Percentiles rank a stretch among this genome's conserved stretches.
phyloP scores from a whole-genome alignment of 2,888 invertebrate genomes.

The Globia sparganii region DNA sequence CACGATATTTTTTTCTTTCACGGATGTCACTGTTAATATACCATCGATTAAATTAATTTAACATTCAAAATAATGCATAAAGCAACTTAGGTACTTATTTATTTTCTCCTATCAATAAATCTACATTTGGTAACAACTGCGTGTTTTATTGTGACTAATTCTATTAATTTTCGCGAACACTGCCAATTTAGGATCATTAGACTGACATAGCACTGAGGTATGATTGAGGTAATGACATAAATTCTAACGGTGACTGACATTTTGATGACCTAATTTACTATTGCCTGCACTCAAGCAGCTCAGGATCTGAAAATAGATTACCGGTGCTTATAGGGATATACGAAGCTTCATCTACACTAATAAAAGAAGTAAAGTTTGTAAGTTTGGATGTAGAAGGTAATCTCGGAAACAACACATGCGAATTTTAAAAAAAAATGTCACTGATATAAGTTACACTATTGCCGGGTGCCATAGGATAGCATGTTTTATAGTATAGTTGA shows the following conservation, averaged over 20 bases:
- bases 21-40: neutral
- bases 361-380: neutral
- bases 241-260: neutral
- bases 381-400: neutral
- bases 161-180: neutral
- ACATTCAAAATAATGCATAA: no score
- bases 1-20: no score
- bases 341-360: neutral
- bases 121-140: neutral
- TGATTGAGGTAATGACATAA: neutral
- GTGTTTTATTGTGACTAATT: neutral
- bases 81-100: neutral
- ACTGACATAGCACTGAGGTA: neutral
- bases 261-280: neutral
- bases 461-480: neutral
- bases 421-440: neutral
- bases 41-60: no score
- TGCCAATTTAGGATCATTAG: no score
- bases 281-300: neutral
- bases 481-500: neutral
- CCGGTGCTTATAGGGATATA: neutral
- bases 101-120: neutral
- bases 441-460: neutral
- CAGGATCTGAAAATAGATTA: neutral
- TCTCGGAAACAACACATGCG: neutral